Base-by-base conservation (phyloP, 2,888 invertebrate genomes). In the Antitype chi region DNA sequence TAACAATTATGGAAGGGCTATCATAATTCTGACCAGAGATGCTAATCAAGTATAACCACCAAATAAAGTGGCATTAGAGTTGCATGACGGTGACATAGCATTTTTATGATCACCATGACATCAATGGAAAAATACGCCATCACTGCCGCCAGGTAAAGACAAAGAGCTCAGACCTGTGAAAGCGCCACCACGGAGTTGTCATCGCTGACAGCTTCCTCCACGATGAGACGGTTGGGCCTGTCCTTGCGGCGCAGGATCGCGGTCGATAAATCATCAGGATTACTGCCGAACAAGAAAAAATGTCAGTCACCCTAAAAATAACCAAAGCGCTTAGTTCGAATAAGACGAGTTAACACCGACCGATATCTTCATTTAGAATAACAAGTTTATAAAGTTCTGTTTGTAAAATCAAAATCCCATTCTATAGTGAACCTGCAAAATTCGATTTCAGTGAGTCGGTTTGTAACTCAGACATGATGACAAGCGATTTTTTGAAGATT, bases 231-330 rank as follows among this genome's bases (percentile, higher is more conserved):
- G 96, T 99, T 99, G 86, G 99, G 99, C 94, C 99, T 98, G 95
- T 99, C 99, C 97, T 99, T 99, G 93, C 98, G 99, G 92, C 99
- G 98, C 92, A 99, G 97, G 96, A 99, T 99, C 90, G 99, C 99
- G 91, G 99, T 99, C 82, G 99, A 99, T 96, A 99, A 97, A 97
- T 99, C 99, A 94, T 99, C 99, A 88, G 97, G 97, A 85, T 88
- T 88, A 72, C 88, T 88, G 93, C 98, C 98, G 86, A 91, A 91
- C 88, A 91, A 87, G 88, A 89, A 85, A 88, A 85, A 82, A 88
- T 75, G 78, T 69, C 84, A 87, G 74, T 72, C 76, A 80, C 57
- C 77, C 57, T 66, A 81, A 62, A 80, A 72, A 80, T 84, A 86
- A 88, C 88, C 88, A 83, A 80, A 81, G 75, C 74, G n/a, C 57